Base-by-base conservation (phyloP, 2,113 vertebrate species). In the Sphyrna mokarran region DNA sequence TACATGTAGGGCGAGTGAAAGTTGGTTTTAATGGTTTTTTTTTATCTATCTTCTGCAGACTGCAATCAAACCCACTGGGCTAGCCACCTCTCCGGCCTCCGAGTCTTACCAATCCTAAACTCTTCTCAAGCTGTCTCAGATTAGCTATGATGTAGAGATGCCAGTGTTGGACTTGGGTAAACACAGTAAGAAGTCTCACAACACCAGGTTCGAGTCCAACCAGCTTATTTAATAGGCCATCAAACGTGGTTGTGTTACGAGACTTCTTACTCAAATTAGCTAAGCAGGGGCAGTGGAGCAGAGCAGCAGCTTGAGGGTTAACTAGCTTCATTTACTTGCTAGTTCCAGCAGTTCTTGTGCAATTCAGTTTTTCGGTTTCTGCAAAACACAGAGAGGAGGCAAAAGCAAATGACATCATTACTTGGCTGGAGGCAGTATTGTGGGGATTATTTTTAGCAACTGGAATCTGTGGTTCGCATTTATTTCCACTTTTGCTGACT, bases 371-470 rank as follows among this genome's bases (percentile, higher is more conserved):
- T 76, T 72, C 23, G 54, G 22, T 72, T 29, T 95, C 69, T 95
- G 66, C 94, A 95, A 48, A 95, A 95, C 37, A 72, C 13, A 29
- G 66, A 33, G 66, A 33, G 68, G 22, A 29, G 66, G 40, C 69
- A 95, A 95, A 48, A 72, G 40, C 13, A 40, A 72, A n/a, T 95
- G 94, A 95, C 94, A 76, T 72, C 66, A 95, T 48, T 68, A 48
- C 94, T 72, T 95, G 94, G 94, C 94, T 14, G 43, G 23, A 20
- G 94, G 54, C 26, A 72, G 26, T 54, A 72, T 72, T 95, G 22
- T 26, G 40, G 11, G 2, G 40, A 16, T 95, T 95, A 95, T 95
- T 95, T 95, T 95, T 95, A 95, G 94, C 72, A 95, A 76, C 40
- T 72, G 69, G 29, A 95, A 54, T 33, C 93, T 72, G 93, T 14